These are phyloP conservation scores for Sterna hirundo DNA, from an alignment of 2,113 vertebrate species.

Conservation along the genomic window DNA sequence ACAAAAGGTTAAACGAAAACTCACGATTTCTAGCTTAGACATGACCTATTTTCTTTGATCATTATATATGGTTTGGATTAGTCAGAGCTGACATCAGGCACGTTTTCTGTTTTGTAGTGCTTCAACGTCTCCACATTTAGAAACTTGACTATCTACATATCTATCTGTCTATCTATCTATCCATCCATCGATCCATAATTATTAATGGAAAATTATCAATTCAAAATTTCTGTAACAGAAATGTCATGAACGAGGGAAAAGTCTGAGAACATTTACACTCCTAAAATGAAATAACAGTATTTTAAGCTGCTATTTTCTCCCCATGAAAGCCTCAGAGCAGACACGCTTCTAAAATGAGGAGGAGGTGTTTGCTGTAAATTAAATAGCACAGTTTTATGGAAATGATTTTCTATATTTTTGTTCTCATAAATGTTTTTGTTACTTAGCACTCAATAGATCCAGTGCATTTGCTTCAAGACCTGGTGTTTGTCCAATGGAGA, in stretches of 20 bases:
- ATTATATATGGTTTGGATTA: not conserved
- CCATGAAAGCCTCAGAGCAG: not conserved
- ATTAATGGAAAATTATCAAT: not conserved
- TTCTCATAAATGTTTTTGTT: not conserved
- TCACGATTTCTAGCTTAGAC: not conserved
- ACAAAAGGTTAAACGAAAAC: not conserved
- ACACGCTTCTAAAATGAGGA: not conserved
- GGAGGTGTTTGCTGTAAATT: conserved; percentile 17
- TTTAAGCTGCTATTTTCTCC: not conserved
- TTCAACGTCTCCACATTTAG: not conserved
- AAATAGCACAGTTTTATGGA: not conserved
- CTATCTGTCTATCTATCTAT: not conserved
- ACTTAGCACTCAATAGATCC: conserved; percentile 78
- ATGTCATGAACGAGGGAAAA: not conserved
- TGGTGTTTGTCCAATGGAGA: conserved; percentile 78
- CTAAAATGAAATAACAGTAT: not conserved
- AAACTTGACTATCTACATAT: not conserved
- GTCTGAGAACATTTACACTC: not conserved
- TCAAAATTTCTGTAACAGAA: not conserved
- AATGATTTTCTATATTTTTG: not conserved
- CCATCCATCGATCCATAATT: not conserved
- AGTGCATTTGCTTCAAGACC: conserved; percentile 80
- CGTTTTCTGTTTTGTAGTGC: not conserved
- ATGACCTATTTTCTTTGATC: not conserved
- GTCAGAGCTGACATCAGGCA: not conserved